A percentile compares a stretch with the other conserved stretches of the same genome.
These are phyloP conservation scores for Notechis scutatus DNA, from an alignment of 2,113 vertebrate genomes.

Conservation along the genomic window DNA sequence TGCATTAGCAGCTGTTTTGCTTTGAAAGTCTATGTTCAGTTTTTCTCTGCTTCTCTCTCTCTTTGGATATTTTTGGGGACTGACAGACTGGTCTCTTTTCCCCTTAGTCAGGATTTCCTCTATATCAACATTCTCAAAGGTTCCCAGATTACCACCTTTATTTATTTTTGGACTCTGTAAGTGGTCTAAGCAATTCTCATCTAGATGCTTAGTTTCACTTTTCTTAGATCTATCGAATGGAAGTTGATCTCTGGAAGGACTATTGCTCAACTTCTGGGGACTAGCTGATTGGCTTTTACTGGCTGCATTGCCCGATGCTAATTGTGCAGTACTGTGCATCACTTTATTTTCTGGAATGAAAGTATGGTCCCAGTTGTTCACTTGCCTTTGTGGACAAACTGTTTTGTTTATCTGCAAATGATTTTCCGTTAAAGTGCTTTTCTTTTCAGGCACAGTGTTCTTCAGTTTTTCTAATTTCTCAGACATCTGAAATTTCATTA, in stretches of 20 bases:
- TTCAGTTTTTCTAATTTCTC: constrained; percentile 63
- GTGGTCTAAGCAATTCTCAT: constrained; percentile 36
- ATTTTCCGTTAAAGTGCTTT: constrained; percentile 66
- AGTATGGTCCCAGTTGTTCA: constrained; percentile 61
- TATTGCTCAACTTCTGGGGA: constrained; percentile 61
- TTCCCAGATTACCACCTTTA: constrained; percentile 45
- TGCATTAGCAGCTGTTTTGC: background rate
- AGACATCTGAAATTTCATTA: constrained; percentile 57
- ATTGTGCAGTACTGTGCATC: constrained; percentile 37
- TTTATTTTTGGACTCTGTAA: constrained; percentile 59
- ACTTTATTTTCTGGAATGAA: constrained; percentile 50
- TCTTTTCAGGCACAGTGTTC: constrained; percentile 63
- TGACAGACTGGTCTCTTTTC: constrained; percentile 60
- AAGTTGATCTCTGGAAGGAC: constrained; percentile 39
- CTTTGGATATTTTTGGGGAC: constrained; percentile 71
- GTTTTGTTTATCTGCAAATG: constrained; percentile 51
- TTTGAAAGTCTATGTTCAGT: background rate
- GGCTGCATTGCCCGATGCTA: constrained; percentile 46
- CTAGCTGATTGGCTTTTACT: constrained; percentile 68
- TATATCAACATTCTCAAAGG: constrained; percentile 20
- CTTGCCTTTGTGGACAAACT: constrained; percentile 54
- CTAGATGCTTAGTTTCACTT: constrained; percentile 50
- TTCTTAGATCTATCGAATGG: constrained; percentile 66
- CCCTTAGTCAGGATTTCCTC: constrained; percentile 29
- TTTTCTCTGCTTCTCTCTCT: constrained; percentile 50